Evolutionary conservation across 2,113 vertebrate genomes (phyloP).

Genomic region (Catharus bicknelli): DNA sequence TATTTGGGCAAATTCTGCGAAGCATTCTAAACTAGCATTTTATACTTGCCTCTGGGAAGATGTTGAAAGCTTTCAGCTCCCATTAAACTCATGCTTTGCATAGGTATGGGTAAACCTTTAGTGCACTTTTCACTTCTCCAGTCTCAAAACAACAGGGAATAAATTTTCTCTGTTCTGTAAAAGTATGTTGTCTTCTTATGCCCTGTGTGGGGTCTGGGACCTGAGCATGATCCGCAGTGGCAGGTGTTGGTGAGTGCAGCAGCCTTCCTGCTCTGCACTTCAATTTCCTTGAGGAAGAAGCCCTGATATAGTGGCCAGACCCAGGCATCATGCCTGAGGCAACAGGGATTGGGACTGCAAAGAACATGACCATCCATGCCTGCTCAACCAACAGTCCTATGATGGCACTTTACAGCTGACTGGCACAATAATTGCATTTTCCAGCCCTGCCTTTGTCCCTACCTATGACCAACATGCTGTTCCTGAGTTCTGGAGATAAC

Average conservation of each 20-base stretch:
- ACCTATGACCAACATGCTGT: accelerated
- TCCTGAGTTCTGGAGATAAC: neutral
- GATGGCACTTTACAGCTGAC: neutral
- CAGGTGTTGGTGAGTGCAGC: neutral
- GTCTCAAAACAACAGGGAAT: neutral
- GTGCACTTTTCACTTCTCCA: constrained; percentile 34
- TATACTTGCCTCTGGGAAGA: constrained; percentile 56
- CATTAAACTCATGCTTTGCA: constrained; percentile 46
- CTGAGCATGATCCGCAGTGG: neutral
- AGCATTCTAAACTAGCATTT: constrained; percentile 24
- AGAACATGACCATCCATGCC: neutral
- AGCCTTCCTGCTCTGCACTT: neutral
- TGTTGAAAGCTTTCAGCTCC: constrained; percentile 49
- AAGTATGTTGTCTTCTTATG: neutral
- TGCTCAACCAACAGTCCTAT: neutral
- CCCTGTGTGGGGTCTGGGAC: neutral
- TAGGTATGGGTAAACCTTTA: constrained; percentile 30
- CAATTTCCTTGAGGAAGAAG: neutral
- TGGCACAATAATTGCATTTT: neutral
- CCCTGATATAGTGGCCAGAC: neutral
- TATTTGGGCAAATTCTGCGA: constrained; percentile 19
- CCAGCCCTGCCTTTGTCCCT: neutral
- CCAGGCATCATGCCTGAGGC: neutral
- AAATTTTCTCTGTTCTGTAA: neutral
- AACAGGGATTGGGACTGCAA: neutral